Base-by-base conservation (phyloP, 2,113 vertebrate genomes). In the Alethe castanea region DNA sequence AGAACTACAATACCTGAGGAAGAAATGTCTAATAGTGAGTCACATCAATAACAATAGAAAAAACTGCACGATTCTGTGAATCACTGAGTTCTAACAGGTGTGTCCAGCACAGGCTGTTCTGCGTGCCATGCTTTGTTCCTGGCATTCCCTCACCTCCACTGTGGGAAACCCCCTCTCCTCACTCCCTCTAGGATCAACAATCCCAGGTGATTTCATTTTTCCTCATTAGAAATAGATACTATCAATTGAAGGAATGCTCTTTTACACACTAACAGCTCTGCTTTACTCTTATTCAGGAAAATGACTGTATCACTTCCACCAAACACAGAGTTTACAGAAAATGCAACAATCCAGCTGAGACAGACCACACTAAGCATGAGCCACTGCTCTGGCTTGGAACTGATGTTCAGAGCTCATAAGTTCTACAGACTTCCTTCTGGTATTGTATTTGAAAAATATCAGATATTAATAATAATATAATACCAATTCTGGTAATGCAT, bases 371-470 rank as follows among this genome's bases (percentile, higher is more conserved):
- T 3, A 19, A 29, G 42, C 0, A 11, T 11, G 19, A 29, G 19
- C 40, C 57, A 36, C 20, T 50, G 42, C 28, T 61, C 6, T 52
- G 48, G 19, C 74, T 35, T 8, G 52, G 19, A 81, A 38, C 15
- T 20, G 8, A 14, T 2, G 26, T 9, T 31, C 54, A n/a, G 19
- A 5, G 36, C 47, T 78, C 3, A 0, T 4, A 29, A 24, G 4
- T 54, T 40, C n/a, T 57, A 53, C 31, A 86, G 44, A 23, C 3
- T 50, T 72, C 2, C 4, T 62, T 56, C 45, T 67, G 24, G 8
- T 19, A 42, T 38, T 6, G 19, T 12, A 12, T n/a, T 47, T 70
- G 65, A 81, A 59, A 6, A 48, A 48, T 48, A 48, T 4, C 47
- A 48, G 23, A 48, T 48, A 48, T 48, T 48, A 24, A 48, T 48